A percentile compares a stretch with the other conserved stretches of the same genome.
Conservation (phyloP, 2,113 vertebrate genomes). For the Rhinogobius similis region DNA sequence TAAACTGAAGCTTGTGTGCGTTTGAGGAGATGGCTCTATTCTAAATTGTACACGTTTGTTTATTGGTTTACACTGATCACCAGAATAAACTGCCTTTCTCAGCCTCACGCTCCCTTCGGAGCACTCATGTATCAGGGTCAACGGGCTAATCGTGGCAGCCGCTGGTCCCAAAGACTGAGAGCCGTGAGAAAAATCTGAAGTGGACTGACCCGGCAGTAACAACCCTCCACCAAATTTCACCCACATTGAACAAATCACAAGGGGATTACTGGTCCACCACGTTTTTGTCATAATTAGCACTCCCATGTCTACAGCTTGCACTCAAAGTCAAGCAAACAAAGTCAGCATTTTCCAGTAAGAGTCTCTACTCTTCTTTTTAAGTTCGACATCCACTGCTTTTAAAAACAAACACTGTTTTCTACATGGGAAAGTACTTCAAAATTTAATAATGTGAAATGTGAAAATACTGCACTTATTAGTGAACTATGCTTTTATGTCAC, state of each 20-base stretch:
- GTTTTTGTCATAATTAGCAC: conserved; percentile 24
- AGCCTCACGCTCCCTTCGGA: conserved; percentile 41
- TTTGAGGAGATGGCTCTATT: conserved; percentile 21
- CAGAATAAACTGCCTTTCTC: conserved; percentile 40
- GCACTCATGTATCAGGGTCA: conserved; percentile 57
- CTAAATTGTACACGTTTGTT: conserved; percentile 21
- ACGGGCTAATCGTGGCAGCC: conserved; percentile 55
- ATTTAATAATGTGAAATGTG: background rate
- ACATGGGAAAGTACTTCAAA: background rate
- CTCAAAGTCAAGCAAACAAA: conserved; percentile 48
- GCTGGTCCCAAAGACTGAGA: conserved; percentile 50
- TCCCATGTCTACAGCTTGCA: conserved; percentile 36
- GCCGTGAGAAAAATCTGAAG: conserved; percentile 68
- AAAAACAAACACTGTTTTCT: conserved; percentile 18
- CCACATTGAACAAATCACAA: conserved; percentile 17
- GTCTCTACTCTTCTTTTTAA: conserved; percentile 40
- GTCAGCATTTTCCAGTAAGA: conserved; percentile 70
- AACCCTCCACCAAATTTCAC: conserved; percentile 30
- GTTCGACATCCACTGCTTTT: conserved; percentile 29
- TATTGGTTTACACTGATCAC: conserved; percentile 28
- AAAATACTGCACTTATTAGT: background rate
- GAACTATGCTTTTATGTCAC: too few species aligned
- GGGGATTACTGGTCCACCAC: conserved; percentile 17
- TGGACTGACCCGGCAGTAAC: conserved; percentile 43
- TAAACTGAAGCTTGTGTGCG: background rate